These are phyloP conservation scores for Adelosebastes latens DNA, from an alignment of 2,797 vertebrate genomes.

Conservation along the genomic window DNA sequence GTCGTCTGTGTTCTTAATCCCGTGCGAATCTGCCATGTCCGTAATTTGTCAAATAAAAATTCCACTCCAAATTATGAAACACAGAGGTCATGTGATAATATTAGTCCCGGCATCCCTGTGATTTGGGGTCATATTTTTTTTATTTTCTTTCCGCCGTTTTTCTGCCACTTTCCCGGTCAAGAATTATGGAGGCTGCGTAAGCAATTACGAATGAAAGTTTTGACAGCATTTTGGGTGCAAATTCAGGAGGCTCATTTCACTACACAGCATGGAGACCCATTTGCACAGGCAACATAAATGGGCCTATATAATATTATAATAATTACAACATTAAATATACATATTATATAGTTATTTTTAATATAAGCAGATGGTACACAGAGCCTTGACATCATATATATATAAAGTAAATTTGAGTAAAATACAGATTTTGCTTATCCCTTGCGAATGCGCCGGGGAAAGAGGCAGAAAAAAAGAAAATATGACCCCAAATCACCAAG, in stretches of 20 bases:
- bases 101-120: not conserved
- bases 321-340: not conserved
- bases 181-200: not conserved
- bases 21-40: not conserved
- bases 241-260: not conserved
- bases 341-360: not conserved
- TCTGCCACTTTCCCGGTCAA: not conserved
- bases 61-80: not conserved
- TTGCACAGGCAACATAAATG: not conserved
- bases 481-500: no score
- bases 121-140: not conserved
- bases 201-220: not conserved
- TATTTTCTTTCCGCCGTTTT: not conserved
- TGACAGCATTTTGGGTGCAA: not conserved
- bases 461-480: no score
- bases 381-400: no score
- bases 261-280: not conserved
- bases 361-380: not conserved
- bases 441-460: accelerated
- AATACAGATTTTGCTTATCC: no score
- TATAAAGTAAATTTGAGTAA: no score
- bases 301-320: not conserved
- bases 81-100: not conserved
- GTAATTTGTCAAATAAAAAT: not conserved
- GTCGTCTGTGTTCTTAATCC: not conserved